These are phyloP conservation scores for Subacronicta megacephala DNA, from an alignment of 2,888 invertebrate genomes.

Conservation along the genomic window DNA sequence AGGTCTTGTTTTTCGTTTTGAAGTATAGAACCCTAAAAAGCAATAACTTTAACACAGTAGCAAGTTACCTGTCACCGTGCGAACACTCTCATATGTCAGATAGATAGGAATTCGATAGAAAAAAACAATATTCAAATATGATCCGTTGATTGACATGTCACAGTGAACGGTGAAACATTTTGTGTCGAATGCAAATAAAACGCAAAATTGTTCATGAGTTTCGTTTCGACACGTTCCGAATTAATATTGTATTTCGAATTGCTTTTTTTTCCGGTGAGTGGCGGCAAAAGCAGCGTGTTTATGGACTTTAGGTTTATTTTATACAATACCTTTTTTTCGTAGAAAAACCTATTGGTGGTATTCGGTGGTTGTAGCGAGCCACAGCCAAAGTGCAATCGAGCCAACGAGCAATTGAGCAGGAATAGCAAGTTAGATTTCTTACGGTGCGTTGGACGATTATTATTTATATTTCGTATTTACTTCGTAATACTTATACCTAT, in stretches of 20 bases:
- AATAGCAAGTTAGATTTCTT: too few species aligned
- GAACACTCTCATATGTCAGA: slow-evolving; percentile 6
- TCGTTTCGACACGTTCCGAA: slow-evolving; percentile 6
- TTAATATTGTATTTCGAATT: slow-evolving; percentile 7
- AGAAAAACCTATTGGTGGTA: too few species aligned
- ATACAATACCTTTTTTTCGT: too few species aligned
- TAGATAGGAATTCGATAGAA: not conserved
- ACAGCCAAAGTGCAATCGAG: too few species aligned
- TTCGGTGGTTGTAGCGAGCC: too few species aligned
- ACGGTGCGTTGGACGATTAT: too few species aligned
- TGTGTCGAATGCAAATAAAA: slow-evolving; percentile 13
- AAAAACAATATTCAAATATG: slow-evolving; percentile 27
- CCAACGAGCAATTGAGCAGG: too few species aligned
- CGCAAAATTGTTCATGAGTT: slow-evolving; percentile 3
- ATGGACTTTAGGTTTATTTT: not conserved
- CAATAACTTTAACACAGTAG: not conserved
- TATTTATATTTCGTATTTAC: too few species aligned
- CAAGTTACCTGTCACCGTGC: slow-evolving; percentile 2
- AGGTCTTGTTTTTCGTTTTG: too few species aligned
- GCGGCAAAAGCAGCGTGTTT: not conserved
- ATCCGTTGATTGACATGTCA: slow-evolving; percentile 8
- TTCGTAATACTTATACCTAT: too few species aligned
- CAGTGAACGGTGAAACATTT: slow-evolving; percentile 4
- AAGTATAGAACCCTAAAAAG: too few species aligned
- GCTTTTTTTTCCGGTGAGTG: not conserved